phyloP scores from a whole-genome alignment of 2,113 vertebrate genomes.

The Corapipo altera region DNA sequence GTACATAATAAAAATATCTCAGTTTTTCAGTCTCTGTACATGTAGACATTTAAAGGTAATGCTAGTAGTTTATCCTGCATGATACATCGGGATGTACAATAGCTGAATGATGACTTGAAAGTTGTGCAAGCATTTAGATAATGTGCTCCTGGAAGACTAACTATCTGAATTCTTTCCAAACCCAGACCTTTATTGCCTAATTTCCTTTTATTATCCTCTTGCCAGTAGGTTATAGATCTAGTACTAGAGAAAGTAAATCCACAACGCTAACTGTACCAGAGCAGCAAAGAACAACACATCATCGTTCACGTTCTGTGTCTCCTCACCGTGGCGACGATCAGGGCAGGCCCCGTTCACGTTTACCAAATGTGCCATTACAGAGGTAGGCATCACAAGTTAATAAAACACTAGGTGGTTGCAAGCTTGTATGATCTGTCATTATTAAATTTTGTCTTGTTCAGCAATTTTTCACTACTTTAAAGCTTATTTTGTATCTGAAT shows the following conservation, averaged over 20 bases:
- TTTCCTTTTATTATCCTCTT: conserved; percentile 60
- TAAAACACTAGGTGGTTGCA: background rate
- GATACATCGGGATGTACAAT: background rate
- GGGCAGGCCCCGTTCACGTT: conserved; percentile 91
- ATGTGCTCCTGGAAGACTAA: background rate
- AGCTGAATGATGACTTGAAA: background rate
- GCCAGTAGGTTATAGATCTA: conserved; percentile 88
- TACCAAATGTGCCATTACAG: conserved; percentile 96
- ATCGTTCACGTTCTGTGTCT: conserved; percentile 96
- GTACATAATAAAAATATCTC: background rate
- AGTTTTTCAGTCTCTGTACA: background rate
- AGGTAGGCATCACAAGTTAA: conserved; percentile 76
- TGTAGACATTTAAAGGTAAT: conserved; percentile 5
- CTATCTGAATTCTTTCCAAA: background rate
- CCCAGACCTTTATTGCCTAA: background rate
- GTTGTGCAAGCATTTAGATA: background rate
- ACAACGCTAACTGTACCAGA: conserved; percentile 92
- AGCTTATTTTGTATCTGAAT: background rate
- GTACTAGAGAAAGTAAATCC: conserved; percentile 85
- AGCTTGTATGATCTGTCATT: background rate
- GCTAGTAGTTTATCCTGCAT: conserved; percentile 53
- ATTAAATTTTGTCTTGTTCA: background rate
- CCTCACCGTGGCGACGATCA: conserved; percentile 92
- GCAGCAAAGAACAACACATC: conserved; percentile 88
- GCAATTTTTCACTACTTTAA: background rate